Evolutionary conservation across 1,140 invertebrate genomes (phyloP), one percentile per base, ranked within the genome.

Genomic region (Parasteatoda tepidariorum): DNA sequence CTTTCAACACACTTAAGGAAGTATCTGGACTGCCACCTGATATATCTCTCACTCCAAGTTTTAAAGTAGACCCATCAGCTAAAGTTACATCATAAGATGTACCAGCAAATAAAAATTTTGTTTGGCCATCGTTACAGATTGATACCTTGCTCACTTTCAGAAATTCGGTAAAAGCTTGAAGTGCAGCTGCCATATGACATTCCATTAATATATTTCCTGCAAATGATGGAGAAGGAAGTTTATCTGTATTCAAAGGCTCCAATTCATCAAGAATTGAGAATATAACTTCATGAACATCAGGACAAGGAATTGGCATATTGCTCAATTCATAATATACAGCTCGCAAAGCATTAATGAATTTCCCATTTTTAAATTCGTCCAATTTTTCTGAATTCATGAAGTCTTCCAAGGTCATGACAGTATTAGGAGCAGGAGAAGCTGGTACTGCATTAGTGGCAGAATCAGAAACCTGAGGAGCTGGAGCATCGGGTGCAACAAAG

Each of bases 131-230:
- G 66, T 83, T 83, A 3, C 57, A 83, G 74, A 83, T 74, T 41
- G 68, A 73, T 18, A 67, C 61, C 66, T 83, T 83, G 48, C 70
- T 64, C 26, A 66, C 33, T 48, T 74, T 83, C 1, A 83, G 24
- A 26, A 73, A 26, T 66, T 83, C 68, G 18, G 70, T 62, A 68
- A 83, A 83, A 22, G 70, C 68, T 26, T 83, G 57, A 15, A 83
- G 30, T 31, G 70, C 9, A 54, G 38, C 81, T 26, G 24, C 26
- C 81, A 83, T 83, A 4, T 55, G 33, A 5, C 67, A 59, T 34
- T 83, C 81, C 81, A 83, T 83, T 41, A 55, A 83, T n/a, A 83
- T 55, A 83, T 73, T 74, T 34, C 81, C 81, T 64, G 81, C 68
- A 74, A 83, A 83, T 22, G 81, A 83, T 66, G 57, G 81, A n/a